Evolutionary conservation across 2,888 invertebrate species (phyloP).

Genomic region (Drosophila histrio): DNA sequence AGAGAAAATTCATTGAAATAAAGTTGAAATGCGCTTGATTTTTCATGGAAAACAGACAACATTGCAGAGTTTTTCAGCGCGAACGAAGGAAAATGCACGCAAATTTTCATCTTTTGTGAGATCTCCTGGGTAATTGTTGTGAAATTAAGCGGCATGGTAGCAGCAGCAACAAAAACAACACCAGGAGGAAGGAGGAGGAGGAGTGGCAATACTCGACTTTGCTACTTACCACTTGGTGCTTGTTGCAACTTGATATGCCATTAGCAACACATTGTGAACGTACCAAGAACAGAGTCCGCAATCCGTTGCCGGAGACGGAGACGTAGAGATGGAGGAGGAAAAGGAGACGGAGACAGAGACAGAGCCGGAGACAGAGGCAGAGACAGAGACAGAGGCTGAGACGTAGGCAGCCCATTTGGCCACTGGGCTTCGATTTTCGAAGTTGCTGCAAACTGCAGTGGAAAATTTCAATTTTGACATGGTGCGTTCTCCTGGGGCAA

Average conservation of each 20-base stretch:
- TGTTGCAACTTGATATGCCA: slow-evolving; percentile 58
- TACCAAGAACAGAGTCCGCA: slow-evolving; percentile 11
- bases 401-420: slow-evolving; percentile 43
- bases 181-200: background rate
- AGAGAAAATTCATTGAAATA: too few species aligned
- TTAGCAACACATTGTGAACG: slow-evolving; percentile 55
- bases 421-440: slow-evolving; percentile 66
- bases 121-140: slow-evolving; percentile 47
- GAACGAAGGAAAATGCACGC: background rate
- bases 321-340: background rate
- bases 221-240: slow-evolving; percentile 38
- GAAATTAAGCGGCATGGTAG: slow-evolving; percentile 48
- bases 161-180: slow-evolving; percentile 10
- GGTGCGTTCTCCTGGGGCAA: slow-evolving; percentile 62
- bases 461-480: slow-evolving; percentile 75
- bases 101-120: slow-evolving; percentile 14
- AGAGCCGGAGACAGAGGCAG: background rate
- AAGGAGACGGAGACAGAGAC: background rate
- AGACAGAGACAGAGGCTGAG: slow-evolving; percentile 6
- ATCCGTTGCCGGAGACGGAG: background rate
- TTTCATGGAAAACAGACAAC: background rate
- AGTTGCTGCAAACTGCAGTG: slow-evolving; percentile 68
- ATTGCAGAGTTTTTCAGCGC: background rate
- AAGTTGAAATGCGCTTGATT: background rate
- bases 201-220: slow-evolving; percentile 1